Evolutionary conservation across 2,113 vertebrate genomes (phyloP), one percentile per base, ranked within the genome.

Genomic region (Sander lucioperca): DNA sequence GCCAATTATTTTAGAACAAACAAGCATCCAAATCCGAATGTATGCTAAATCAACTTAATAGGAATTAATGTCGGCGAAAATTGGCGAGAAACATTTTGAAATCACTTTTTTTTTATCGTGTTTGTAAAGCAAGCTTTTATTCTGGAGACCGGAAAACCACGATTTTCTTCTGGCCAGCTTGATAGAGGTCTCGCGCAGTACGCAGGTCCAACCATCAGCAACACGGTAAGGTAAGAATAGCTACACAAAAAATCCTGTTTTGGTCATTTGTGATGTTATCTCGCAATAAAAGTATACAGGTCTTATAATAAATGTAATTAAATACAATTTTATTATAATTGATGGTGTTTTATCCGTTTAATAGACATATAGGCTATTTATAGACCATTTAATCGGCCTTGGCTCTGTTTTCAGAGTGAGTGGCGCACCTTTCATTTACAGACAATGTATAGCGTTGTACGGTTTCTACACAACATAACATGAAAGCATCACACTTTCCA

Each of bases 151-250:
- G 61, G 80, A 87, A 78, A 48, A 18, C 0, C 2, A 10, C 0
- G 1, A 6, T 7, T 19, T 16, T 16, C 0, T 2, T 19, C 0
- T 27, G 10, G 9, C 7, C 7, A 33, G 11, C 75, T 80, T 88
- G 53, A 85, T 15, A 3, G n/a, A 5, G 39, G 58, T 75, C 65
- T 75, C 25, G 16, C 68, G 6, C 56, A 58, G 74, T 36, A 68
- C 14, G 36, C 88, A 86, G 78, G 77, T 85, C 61, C 48, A 33
- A 59, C 25, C 79, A 70, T 69, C 85, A 66, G 21, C 67, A 54
- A 59, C 56, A 86, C 81, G 92, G 93, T 93, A 90, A 92, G 92
- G 93, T 93, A 90, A 92, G 77, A 61, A 65, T 56, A 66, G 45
- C 33, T 1, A 36, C 10, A 15, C 3, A 15, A 3, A 43, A 8